Evolutionary conservation across 2,113 vertebrate genomes (phyloP).

Genomic region (Gadus macrocephalus): DNA sequence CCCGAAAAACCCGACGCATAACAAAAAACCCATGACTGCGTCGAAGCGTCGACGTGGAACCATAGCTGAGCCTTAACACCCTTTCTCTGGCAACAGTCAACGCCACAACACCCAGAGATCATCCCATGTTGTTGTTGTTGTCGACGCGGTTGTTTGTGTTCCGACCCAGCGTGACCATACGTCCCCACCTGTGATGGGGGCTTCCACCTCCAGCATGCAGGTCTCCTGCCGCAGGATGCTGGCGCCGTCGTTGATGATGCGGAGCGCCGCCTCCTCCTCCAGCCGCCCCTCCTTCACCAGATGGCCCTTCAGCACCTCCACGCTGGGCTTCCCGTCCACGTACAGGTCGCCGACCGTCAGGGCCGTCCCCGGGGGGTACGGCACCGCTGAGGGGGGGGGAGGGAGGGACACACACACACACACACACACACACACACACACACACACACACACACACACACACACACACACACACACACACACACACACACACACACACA

Average conservation of each 20-base stretch:
- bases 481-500: no score
- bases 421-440: background rate
- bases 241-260: constrained; percentile 75
- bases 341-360: constrained; percentile 72
- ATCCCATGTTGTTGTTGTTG: no score
- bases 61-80: no score
- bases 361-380: constrained; percentile 71
- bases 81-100: no score
- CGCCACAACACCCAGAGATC: no score
- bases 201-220: constrained; percentile 79
- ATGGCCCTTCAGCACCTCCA: constrained; percentile 74
- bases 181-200: constrained; percentile 72
- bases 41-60: no score
- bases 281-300: constrained; percentile 77
- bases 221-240: constrained; percentile 75
- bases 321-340: constrained; percentile 70
- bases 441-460: no score
- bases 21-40: no score
- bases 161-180: no score
- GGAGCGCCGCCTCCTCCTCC: constrained; percentile 72
- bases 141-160: no score
- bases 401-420: background rate
- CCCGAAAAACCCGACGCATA: no score
- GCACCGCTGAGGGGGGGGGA: constrained; percentile 61
- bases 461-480: no score